Evolutionary conservation across 2,888 invertebrate species (phyloP).

Genomic region (Heteromurus nitidus): DNA sequence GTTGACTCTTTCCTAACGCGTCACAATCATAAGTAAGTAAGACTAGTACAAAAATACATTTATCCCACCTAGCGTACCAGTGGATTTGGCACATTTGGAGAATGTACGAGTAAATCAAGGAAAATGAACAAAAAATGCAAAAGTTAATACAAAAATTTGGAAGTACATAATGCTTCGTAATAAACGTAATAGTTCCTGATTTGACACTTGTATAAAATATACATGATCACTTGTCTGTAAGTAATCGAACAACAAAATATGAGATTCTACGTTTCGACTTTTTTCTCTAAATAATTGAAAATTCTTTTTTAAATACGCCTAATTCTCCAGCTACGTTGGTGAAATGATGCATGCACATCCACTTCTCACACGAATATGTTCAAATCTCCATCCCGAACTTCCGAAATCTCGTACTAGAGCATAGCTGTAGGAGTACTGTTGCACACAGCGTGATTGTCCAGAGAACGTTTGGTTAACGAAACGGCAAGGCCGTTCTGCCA

Average conservation of each 20-base stretch:
- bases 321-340: conserved; percentile 22
- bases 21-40: too few relatives aligned
- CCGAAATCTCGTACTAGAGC: conserved; percentile 84
- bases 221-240: background rate
- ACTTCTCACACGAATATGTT: conserved; percentile 87
- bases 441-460: conserved; percentile 86
- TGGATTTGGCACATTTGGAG: background rate
- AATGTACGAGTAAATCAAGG: background rate
- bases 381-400: conserved; percentile 82
- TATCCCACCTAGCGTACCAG: background rate
- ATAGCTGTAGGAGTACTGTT: conserved; percentile 89
- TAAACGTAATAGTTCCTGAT: background rate
- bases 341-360: conserved; percentile 89
- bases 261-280: conserved; percentile 46
- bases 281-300: conserved; percentile 5
- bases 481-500: conserved; percentile 84
- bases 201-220: background rate
- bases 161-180: background rate
- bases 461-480: conserved; percentile 84
- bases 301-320: background rate
- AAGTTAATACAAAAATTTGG: background rate
- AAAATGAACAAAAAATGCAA: background rate
- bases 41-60: conserved; percentile 23
- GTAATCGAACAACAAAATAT: conserved; percentile 32
- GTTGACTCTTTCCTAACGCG: too few relatives aligned